phyloP scores from a whole-genome alignment of 2,113 vertebrate genomes.

The Capricornis sumatraensis region DNA sequence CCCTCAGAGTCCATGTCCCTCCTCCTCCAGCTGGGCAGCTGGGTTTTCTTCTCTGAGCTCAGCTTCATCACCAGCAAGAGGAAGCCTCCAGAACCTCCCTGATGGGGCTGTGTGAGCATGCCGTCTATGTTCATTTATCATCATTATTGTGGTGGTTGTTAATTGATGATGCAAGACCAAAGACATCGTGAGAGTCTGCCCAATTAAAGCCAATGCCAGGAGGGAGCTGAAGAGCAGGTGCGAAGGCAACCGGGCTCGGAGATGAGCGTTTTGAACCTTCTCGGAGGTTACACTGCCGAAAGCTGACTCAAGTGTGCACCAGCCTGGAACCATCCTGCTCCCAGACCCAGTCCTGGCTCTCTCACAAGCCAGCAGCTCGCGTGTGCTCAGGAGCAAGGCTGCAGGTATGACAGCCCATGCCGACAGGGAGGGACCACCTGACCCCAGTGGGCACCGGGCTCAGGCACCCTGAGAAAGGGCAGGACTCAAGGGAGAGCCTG shows the following conservation, averaged over 20 bases:
- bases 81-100: neutral
- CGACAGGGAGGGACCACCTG: rapidly evolving
- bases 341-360: rapidly evolving
- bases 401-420: rapidly evolving
- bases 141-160: neutral
- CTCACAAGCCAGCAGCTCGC: rapidly evolving
- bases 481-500: neutral
- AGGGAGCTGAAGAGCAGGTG: neutral
- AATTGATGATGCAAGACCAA: neutral
- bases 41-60: neutral
- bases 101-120: too few species aligned
- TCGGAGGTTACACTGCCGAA: rapidly evolving
- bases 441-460: rapidly evolving
- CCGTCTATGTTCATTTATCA: neutral
- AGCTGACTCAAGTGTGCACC: neutral
- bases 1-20: neutral
- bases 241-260: rapidly evolving
- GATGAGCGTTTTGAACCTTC: neutral
- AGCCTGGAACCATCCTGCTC: rapidly evolving
- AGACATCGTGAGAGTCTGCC: neutral
- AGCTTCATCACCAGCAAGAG: neutral
- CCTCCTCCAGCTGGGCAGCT: neutral
- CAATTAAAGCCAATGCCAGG: neutral
- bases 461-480: neutral
- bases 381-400: neutral